Evolutionary conservation across 2,797 vertebrate genomes (phyloP), one percentile per base, ranked within the genome.

Genomic region (Poecilia gillii): DNA sequence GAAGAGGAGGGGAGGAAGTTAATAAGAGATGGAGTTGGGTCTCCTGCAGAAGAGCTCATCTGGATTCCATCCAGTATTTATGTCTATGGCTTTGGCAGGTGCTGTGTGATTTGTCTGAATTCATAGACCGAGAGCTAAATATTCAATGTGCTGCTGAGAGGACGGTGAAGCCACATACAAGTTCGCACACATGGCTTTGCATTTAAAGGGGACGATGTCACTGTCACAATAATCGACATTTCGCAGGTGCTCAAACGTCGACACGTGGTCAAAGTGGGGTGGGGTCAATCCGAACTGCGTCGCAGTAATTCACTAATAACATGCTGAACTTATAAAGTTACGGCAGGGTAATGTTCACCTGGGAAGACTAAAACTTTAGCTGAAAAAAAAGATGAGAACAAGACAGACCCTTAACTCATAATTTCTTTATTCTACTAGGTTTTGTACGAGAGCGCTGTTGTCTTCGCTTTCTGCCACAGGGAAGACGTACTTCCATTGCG

Each of bases 1-100:
- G 31, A 81, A 53, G 59, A 64, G 13, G 62, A 73, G 55, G 43
- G 71, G 49, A 77, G 59, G 79, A 78, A 72, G 80, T 83, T 80
- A 91, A 90, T 87, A 83, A 90, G 73, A 84, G 57, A 87, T 88
- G 78, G 55, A 72, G 70, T 66, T 75, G 36, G 16, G 53, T 73
- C 77, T 85, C 59, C 71, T 46, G 72, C 51, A 57, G 53, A 45
- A 57, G 33, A 81, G 76, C 80, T 89, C 81, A 88, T 89, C 81
- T 87, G 81, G 73, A 88, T 84, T 85, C 75, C 71, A 77, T 89
- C 47, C 74, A 82, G 76, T 77, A 86, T 90, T 89, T 76, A 87
- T 89, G 71, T 80, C 45, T 78, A 55, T 76, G 75, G 76, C 68
- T 77, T 88, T 85, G 87, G 83, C 84, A 85, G 82, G 78, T 82